Percentiles rank a stretch among this genome's conserved stretches.
These are phyloP conservation scores for Aphaenogaster rudis DNA, from an alignment of 1,140 invertebrate genomes.

Conservation along the genomic window DNA sequence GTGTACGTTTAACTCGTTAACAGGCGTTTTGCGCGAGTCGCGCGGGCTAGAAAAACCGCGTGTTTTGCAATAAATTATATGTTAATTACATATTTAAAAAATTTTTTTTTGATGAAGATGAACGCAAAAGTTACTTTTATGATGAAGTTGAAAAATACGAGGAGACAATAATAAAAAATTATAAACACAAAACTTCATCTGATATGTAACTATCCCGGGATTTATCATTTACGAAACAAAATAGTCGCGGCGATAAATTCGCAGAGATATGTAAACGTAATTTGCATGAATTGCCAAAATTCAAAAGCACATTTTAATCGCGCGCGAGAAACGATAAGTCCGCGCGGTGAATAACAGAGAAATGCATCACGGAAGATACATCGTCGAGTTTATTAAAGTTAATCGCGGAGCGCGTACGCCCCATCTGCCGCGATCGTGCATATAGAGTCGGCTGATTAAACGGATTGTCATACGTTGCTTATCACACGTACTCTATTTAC, in stretches of 20 bases:
- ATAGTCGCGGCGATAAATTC: conserved; percentile 6
- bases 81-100: background rate
- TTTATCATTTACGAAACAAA: background rate
- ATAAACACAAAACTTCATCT: background rate
- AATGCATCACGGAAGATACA: conserved; percentile 28
- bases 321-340: background rate
- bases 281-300: conserved; percentile 24
- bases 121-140: background rate
- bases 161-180: background rate
- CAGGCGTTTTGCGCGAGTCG: too few species aligned
- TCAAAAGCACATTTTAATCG: conserved; percentile 1
- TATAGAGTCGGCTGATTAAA: conserved; percentile 52
- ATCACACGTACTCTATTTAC: conserved; percentile 58
- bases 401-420: conserved; percentile 23
- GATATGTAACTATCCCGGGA: background rate
- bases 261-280: background rate
- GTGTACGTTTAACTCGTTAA: background rate
- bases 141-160: background rate
- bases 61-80: background rate
- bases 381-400: conserved; percentile 45
- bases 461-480: conserved; percentile 53
- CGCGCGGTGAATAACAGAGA: background rate
- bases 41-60: background rate
- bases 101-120: background rate
- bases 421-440: conserved; percentile 26